phyloP scores from a whole-genome alignment of 2,113 vertebrate species.

The Xiphophorus maculatus region DNA sequence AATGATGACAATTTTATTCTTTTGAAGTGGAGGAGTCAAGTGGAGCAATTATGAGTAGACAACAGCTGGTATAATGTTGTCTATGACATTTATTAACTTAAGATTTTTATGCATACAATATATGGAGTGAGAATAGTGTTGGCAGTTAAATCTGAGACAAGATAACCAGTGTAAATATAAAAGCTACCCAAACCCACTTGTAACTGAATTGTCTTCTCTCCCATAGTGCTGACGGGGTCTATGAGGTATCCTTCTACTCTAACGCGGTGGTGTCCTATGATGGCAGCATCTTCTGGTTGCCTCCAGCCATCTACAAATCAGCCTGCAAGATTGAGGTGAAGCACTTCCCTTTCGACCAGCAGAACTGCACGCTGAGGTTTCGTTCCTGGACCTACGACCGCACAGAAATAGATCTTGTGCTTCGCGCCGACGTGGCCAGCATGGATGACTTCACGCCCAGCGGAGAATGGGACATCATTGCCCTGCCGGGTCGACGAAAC shows the following conservation, averaged over 20 bases:
- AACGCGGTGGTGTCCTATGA: slow-evolving; percentile 95
- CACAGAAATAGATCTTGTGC: slow-evolving; percentile 92
- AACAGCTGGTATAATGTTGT: not conserved
- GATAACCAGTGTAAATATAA: no score
- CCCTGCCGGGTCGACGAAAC: slow-evolving; percentile 88
- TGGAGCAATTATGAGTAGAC: not conserved
- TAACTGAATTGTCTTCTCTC: slow-evolving; percentile 13
- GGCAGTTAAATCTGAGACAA: no score
- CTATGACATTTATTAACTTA: not conserved
- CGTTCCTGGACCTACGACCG: slow-evolving; percentile 98
- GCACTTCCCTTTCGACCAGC: slow-evolving; percentile 97
- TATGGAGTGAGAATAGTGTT: no score
- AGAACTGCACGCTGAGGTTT: slow-evolving; percentile 96
- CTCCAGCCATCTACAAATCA: slow-evolving; percentile 96
- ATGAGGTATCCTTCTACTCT: slow-evolving; percentile 98
- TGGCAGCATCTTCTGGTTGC: slow-evolving; percentile 96
- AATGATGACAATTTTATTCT: not conserved
- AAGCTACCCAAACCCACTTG: not conserved
- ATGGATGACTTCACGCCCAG: slow-evolving; percentile 97
- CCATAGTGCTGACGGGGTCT: slow-evolving; percentile 92
- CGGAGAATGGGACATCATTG: slow-evolving; percentile 96
- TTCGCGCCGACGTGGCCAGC: slow-evolving; percentile 91
- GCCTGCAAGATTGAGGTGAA: slow-evolving; percentile 97
- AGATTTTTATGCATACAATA: not conserved
- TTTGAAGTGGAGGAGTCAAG: not conserved